phyloP scores from a whole-genome alignment of 2,113 vertebrate species.

The Podocnemis expansa region DNA sequence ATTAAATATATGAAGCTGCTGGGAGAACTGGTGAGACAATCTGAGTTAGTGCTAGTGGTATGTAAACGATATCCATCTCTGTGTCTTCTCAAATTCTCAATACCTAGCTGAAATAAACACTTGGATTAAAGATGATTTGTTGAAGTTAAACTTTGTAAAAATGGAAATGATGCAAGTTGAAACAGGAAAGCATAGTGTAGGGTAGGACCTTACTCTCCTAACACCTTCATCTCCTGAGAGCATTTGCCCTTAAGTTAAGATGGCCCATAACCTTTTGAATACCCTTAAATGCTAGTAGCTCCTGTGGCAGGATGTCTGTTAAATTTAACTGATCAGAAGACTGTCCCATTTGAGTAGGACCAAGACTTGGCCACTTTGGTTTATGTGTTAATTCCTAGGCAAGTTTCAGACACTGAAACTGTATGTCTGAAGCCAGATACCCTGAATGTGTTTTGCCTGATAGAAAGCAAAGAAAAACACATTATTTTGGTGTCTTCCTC shows the following conservation, averaged over 20 bases:
- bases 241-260: background rate
- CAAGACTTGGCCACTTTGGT: background rate
- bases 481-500: background rate
- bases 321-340: background rate
- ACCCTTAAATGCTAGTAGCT: background rate
- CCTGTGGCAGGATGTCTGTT: background rate
- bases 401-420: background rate
- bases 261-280: background rate
- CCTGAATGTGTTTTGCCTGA: background rate
- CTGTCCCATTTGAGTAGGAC: background rate
- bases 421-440: background rate
- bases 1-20: background rate
- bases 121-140: background rate
- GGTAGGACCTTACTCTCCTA: background rate
- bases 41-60: background rate
- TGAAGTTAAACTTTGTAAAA: background rate
- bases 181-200: background rate
- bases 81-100: background rate
- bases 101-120: background rate
- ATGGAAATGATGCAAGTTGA: background rate
- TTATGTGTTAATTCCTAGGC: background rate
- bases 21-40: background rate
- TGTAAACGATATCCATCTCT: background rate
- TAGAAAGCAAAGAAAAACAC: background rate
- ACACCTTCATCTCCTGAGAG: background rate